Evolutionary conservation across 2,888 invertebrate species (phyloP).

Genomic region (Protula sp.): DNA sequence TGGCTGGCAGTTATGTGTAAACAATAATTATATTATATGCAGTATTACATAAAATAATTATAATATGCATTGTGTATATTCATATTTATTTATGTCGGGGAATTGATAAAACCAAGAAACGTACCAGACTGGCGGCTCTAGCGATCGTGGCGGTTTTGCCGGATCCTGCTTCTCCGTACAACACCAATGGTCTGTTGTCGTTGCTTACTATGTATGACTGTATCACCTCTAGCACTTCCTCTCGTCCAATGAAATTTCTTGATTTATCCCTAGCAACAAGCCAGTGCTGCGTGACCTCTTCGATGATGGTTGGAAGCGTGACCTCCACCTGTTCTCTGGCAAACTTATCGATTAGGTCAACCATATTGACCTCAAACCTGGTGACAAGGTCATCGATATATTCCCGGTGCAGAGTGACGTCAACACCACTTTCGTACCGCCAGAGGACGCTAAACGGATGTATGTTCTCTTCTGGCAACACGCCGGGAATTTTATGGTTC

Average conservation of each 20-base stretch:
- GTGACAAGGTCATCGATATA: slow-evolving; percentile 38
- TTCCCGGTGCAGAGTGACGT: slow-evolving; percentile 36
- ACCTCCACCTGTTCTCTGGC: slow-evolving; percentile 1
- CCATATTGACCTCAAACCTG: slow-evolving; percentile 23
- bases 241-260: slow-evolving; percentile 18
- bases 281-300: slow-evolving; percentile 20
- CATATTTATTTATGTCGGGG: no score
- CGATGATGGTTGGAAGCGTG: slow-evolving; percentile 9
- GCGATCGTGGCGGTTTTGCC: slow-evolving; percentile 43
- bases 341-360: slow-evolving; percentile 5
- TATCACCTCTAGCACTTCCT: slow-evolving; percentile 25
- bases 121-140: slow-evolving; percentile 37
- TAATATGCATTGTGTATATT: no score
- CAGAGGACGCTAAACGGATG: slow-evolving; percentile 41
- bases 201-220: slow-evolving; percentile 31
- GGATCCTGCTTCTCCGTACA: slow-evolving; percentile 37
- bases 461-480: slow-evolving; percentile 28
- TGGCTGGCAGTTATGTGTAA: no score
- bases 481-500: slow-evolving; percentile 21
- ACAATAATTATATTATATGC: no score
- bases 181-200: slow-evolving; percentile 30
- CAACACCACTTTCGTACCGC: slow-evolving; percentile 47
- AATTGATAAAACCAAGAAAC: slow-evolving; percentile 35
- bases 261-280: not conserved
- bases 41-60: no score